Percentiles rank a stretch among this genome's conserved stretches.
Evolutionary conservation across 2,888 invertebrate species (phyloP).

Genomic region (Lithophane leautieri): DNA sequence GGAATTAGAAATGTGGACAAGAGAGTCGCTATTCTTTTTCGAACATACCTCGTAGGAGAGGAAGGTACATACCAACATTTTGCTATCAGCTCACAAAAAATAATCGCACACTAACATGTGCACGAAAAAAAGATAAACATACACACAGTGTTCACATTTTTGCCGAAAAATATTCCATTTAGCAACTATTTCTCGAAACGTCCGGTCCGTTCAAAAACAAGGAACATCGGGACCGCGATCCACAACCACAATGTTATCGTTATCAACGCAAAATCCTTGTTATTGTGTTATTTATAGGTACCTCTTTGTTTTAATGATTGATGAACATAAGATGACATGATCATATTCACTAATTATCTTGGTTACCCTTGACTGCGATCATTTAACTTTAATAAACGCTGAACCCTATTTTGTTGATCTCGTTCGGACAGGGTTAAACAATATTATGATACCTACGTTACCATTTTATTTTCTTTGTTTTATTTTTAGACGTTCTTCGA

Average conservation of each 20-base stretch:
- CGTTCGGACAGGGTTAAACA: conserved; percentile 27
- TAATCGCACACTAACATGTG: background rate
- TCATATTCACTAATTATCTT: conserved; percentile 37
- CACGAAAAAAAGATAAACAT: background rate
- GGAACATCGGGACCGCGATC: conserved; percentile 30
- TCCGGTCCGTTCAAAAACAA: conserved; percentile 35
- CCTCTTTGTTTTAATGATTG: conserved; percentile 26
- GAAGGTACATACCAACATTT: background rate
- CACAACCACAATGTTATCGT: conserved; percentile 20
- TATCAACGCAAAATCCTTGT: conserved; percentile 47
- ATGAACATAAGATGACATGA: conserved; percentile 39
- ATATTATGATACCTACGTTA: conserved; percentile 19
- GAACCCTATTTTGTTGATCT: conserved; percentile 29
- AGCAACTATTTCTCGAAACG: conserved; percentile 27
- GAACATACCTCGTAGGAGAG: too few relatives aligned
- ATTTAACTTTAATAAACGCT: conserved; percentile 34
- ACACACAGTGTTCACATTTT: background rate
- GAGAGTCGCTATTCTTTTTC: background rate
- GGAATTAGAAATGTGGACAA: too few relatives aligned
- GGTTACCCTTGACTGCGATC: conserved; percentile 45
- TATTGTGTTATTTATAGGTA: conserved; percentile 44
- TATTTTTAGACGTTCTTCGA: conserved; percentile 28
- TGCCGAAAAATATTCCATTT: background rate
- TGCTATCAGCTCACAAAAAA: background rate
- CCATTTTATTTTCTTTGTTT: conserved; percentile 24